These are phyloP conservation scores for Caenorhabditis latens DNA, from an alignment of 1,140 invertebrate species.

Conservation along the genomic window DNA sequence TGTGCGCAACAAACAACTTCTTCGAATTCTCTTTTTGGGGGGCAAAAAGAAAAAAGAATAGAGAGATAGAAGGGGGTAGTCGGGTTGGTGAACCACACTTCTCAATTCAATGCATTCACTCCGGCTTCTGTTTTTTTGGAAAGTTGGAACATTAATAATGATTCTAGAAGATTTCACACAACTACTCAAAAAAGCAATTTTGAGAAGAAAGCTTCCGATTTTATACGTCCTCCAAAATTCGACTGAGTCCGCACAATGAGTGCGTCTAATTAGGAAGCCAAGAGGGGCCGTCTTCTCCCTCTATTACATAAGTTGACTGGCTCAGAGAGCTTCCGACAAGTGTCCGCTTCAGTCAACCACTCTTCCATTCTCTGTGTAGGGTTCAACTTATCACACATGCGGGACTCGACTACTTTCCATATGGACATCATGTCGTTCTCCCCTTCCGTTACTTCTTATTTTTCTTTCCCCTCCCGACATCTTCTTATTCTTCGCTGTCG, in stretches of 20 bases:
- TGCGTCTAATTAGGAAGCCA: constrained; percentile 51
- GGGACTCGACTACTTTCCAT: constrained; percentile 46
- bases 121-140: not conserved
- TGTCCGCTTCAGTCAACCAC: constrained; percentile 54
- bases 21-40: constrained; percentile 35
- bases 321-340: constrained; percentile 42
- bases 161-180: too few relatives aligned
- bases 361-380: constrained; percentile 32
- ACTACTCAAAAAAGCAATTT: not conserved
- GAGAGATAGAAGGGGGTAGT: constrained; percentile 3
- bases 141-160: not conserved
- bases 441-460: not conserved
- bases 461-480: constrained; percentile 12
- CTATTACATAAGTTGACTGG: constrained; percentile 53
- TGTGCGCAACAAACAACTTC: constrained; percentile 51
- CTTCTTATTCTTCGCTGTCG: not conserved
- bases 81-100: constrained; percentile 24
- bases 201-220: too few relatives aligned
- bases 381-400: constrained; percentile 55
- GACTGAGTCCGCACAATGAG: not conserved
- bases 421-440: constrained; percentile 41
- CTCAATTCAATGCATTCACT: constrained; percentile 10
- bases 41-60: not conserved
- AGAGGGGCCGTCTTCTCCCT: constrained; percentile 19
- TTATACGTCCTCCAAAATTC: not conserved